Base-by-base conservation (phyloP, 2,113 vertebrate genomes). In the Rhinolophus ferrumequinum region DNA sequence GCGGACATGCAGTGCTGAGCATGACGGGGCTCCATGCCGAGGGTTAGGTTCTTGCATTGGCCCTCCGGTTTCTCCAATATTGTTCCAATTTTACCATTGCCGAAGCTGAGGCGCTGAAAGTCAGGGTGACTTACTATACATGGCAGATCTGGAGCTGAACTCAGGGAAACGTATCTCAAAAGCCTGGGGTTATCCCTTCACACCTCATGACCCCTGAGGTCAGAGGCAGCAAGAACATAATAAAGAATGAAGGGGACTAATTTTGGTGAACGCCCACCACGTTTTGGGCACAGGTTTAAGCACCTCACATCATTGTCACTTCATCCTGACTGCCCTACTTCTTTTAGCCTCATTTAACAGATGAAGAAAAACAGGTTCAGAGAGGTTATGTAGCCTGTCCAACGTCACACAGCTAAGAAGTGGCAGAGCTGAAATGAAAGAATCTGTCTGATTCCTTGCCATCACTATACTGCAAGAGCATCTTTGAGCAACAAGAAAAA, bases 1-100 rank as follows among this genome's bases (percentile, higher is more conserved):
- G 11, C 14, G 0, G 8, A 26, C 0, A 1, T 21, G 15, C 13
- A 22, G 1, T 4, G 41, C 54, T 8, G 44, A 35, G 33, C 8
- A 0, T 33, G 2, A 19, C 15, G 7, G 1, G 8, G 41, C 3
- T 52, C 64, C 21, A 10, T 13, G 11, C 28, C 22, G 19, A 11
- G 24, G 7, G 50, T 26, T 28, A 30, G 38, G 11, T 30, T 52
- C 30, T 19, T 22, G 8, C 44, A 6, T 35, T 56, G 35, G 30
- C 35, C 60, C 47, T 13, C 44, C 5, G 21, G n/a, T 33, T 69
- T 81, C 84, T 76, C 14, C 26, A 8, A 24, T 28, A 67, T 69
- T 30, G 22, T 24, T 15, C n/a, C 7, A n/a, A 24, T 18, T 52
- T 52, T 69, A 15, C 76, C 0, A 0, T 5, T 52, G 79, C 66